Evolutionary conservation across 2,113 vertebrate genomes (phyloP).

Genomic region (Triplophysa siluroides): DNA sequence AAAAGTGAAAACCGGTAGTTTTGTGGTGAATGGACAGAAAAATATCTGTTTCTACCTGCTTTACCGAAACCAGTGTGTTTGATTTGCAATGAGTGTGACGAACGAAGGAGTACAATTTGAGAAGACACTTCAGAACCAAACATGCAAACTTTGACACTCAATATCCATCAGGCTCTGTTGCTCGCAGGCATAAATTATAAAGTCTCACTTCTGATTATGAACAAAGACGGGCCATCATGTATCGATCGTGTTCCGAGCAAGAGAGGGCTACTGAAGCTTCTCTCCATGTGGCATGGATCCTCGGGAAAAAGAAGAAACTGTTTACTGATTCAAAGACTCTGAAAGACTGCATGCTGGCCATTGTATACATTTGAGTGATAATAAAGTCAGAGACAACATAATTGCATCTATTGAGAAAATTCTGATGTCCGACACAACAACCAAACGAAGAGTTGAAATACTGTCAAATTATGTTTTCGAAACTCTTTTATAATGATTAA

Average conservation of each 20-base stretch:
- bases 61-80: neutral
- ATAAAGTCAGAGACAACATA: neutral
- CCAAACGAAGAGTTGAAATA: neutral
- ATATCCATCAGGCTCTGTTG: neutral
- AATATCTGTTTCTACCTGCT: neutral
- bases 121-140: conserved; percentile 5
- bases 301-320: neutral
- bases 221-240: conserved; percentile 3
- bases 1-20: neutral
- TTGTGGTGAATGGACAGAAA: neutral
- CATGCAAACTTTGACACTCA: neutral
- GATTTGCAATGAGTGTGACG: neutral
- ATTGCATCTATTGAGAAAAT: neutral
- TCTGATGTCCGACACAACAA: neutral
- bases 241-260: conserved; percentile 1
- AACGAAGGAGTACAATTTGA: neutral
- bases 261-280: neutral
- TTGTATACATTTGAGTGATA: neutral
- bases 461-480: neutral
- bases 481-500: neutral
- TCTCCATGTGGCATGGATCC: neutral
- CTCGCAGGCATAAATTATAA: conserved; percentile 21
- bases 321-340: neutral
- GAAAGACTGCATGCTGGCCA: neutral
- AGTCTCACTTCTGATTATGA: neutral